A percentile compares a stretch with the other conserved stretches of the same genome.
Conservation (phyloP, 2,113 vertebrate species). For the Muscicapa adusta region DNA sequence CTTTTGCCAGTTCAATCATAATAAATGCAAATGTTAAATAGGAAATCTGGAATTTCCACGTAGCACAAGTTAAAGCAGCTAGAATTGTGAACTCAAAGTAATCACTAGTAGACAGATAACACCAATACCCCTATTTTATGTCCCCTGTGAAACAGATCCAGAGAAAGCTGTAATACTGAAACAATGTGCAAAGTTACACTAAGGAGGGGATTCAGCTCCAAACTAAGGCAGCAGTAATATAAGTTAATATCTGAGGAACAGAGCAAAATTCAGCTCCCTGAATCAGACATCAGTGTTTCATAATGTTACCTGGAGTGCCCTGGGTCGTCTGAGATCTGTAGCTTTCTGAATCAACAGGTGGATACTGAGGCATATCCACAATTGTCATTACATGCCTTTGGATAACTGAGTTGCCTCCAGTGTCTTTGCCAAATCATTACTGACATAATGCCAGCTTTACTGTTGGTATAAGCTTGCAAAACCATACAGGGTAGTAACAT, state of each 20-base stretch:
- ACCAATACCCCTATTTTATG: background rate
- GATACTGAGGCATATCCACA: rapidly evolving
- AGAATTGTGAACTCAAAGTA: background rate
- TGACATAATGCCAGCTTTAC: background rate
- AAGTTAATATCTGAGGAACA: background rate
- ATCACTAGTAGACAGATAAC: background rate
- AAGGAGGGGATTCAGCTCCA: background rate
- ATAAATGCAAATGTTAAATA: background rate
- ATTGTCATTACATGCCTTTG: background rate
- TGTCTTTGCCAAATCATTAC: background rate
- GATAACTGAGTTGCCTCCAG: background rate
- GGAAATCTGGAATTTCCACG: background rate
- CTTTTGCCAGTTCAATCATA: background rate
- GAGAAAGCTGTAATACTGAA: background rate
- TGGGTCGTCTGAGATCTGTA: background rate
- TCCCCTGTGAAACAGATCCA: background rate
- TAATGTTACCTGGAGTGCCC: background rate
- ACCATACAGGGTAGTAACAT: background rate
- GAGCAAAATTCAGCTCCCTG: background rate
- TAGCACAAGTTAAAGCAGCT: background rate
- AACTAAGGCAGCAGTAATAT: background rate
- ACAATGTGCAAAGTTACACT: background rate
- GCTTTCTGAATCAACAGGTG: background rate
- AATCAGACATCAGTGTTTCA: background rate
- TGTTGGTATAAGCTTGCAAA: background rate